These are phyloP conservation scores for Orchesella flavescens DNA, from an alignment of 2,888 invertebrate species.

Conservation along the genomic window DNA sequence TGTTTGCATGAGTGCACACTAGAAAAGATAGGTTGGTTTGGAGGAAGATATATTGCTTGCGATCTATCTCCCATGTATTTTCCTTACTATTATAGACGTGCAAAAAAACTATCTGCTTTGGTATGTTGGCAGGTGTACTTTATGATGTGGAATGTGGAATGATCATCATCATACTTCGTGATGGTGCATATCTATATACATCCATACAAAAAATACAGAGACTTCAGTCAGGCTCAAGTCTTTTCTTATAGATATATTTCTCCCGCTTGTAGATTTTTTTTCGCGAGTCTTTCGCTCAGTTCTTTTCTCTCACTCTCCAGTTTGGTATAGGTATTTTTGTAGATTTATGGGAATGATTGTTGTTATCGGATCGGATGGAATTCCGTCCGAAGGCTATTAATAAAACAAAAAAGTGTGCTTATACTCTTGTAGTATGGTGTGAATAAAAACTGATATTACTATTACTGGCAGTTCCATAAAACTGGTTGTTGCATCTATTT, in stretches of 20 bases:
- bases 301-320: background rate
- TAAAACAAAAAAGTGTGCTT: slow-evolving; percentile 40
- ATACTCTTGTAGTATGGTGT: slow-evolving; percentile 2
- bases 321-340: slow-evolving; percentile 39
- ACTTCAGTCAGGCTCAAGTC: background rate
- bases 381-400: slow-evolving; percentile 58
- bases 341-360: slow-evolving; percentile 61
- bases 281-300: slow-evolving; percentile 23
- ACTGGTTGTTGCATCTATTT: slow-evolving; percentile 1
- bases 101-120: slow-evolving; percentile 4
- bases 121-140: slow-evolving; percentile 56
- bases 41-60: no score
- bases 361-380: slow-evolving; percentile 61
- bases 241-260: background rate
- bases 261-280: slow-evolving; percentile 3
- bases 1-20: no score
- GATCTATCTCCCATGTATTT: no score
- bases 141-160: slow-evolving; percentile 49
- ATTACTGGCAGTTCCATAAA: background rate
- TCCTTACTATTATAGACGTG: no score
- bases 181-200: background rate
- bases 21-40: no score
- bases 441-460: background rate
- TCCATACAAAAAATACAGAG: background rate
- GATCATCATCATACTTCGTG: slow-evolving; percentile 1